Conservation (phyloP, 2,888 invertebrate species). For the Hermaeophaga mercurialis region DNA sequence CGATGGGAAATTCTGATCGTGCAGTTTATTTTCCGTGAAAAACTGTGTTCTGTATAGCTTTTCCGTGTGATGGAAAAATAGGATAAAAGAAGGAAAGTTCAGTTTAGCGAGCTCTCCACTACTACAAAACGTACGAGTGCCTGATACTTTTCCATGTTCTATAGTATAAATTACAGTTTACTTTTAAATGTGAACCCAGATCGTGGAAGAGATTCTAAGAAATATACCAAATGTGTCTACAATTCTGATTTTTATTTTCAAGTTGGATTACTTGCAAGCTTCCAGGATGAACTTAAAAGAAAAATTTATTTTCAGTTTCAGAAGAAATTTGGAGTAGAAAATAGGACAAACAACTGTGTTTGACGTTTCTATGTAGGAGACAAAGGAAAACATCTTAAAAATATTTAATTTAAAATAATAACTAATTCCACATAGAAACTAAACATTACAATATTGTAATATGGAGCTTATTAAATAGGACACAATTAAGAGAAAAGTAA, state of each 20-base stretch:
- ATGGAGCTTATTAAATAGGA: too few relatives aligned
- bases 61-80: conserved; percentile 14
- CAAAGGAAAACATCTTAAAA: too few relatives aligned
- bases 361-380: too few relatives aligned
- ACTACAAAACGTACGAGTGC: not conserved
- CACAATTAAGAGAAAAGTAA: too few relatives aligned
- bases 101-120: not conserved
- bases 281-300: too few relatives aligned
- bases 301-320: too few relatives aligned
- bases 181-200: conserved; percentile 1
- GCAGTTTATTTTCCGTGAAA: conserved; percentile 25
- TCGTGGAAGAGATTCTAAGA: not conserved
- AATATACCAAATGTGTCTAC: not conserved
- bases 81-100: conserved; percentile 15
- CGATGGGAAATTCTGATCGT: conserved; percentile 15
- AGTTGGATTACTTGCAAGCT: too few relatives aligned
- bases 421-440: too few relatives aligned
- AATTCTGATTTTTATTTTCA: not conserved
- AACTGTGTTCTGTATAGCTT: conserved; percentile 27
- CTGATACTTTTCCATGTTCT: not conserved
- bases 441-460: too few relatives aligned
- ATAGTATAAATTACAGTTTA: conserved; percentile 4
- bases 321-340: too few relatives aligned
- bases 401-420: too few relatives aligned
- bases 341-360: too few relatives aligned